Evolutionary conservation across 1,140 invertebrate species (phyloP).

Genomic region (Sycophila sp.): DNA sequence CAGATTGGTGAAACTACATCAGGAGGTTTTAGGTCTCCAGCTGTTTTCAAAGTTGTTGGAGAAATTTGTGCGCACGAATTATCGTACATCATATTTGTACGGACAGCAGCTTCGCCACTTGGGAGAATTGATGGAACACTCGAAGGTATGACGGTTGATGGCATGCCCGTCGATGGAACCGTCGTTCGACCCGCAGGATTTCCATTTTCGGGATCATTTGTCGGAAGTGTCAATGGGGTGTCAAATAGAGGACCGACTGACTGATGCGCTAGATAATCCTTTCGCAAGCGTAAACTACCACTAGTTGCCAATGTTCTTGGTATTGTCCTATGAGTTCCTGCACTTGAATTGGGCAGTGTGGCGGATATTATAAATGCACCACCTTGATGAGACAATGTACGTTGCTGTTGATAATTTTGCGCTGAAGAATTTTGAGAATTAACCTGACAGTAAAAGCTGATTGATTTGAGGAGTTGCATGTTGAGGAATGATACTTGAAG

Average conservation of each 20-base stretch:
- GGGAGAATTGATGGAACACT: slow-evolving; percentile 47
- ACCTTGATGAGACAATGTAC: slow-evolving; percentile 55
- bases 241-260: slow-evolving; percentile 50
- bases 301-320: slow-evolving; percentile 63
- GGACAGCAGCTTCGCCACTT: slow-evolving; percentile 41
- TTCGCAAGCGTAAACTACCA: slow-evolving; percentile 50
- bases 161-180: neutral
- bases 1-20: slow-evolving; percentile 14
- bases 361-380: slow-evolving; percentile 63
- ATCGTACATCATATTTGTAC: slow-evolving; percentile 29
- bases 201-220: slow-evolving; percentile 7
- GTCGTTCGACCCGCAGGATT: slow-evolving; percentile 43
- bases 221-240: slow-evolving; percentile 38
- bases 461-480: slow-evolving; percentile 41
- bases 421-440: slow-evolving; percentile 48
- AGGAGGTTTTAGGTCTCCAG: neutral
- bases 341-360: slow-evolving; percentile 55
- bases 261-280: slow-evolving; percentile 53
- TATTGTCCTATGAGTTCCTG: slow-evolving; percentile 64
- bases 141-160: slow-evolving; percentile 37
- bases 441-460: slow-evolving; percentile 44
- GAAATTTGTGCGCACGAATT: neutral
- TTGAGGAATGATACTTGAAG: slow-evolving; percentile 36
- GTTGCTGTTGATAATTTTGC: slow-evolving; percentile 58
- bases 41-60: neutral